Base-by-base conservation (phyloP, 2,888 invertebrate genomes). In the Deilephila elpenor region DNA sequence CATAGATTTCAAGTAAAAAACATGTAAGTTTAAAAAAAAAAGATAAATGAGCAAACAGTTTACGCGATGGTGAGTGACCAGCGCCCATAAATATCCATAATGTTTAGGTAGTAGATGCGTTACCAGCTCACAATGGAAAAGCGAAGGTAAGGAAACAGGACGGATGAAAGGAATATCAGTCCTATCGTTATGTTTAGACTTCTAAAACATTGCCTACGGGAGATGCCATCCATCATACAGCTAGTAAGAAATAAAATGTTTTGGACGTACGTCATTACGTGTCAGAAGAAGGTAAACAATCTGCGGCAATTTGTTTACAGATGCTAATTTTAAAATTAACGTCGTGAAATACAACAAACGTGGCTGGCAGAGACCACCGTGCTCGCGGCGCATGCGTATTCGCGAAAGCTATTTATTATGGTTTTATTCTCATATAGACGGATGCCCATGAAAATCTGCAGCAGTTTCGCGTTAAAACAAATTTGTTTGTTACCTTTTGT, bases 271-370 rank as follows among this genome's bases (percentile, higher is more conserved):
- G 77, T 80, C 83, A 84, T 88, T 86, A 86, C 87, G 85, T 84
- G 88, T 85, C 86, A 84, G 85, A 82, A 80, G 81, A 78, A 82
- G 81, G 87, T 82, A 84, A 90, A 88, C 86, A 86, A 89, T 92
- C 89, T 86, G 81, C 88, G 84, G 86, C 87, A 90, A 90, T 91
- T 89, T 89, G 91, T 93, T 91, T 91, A 87, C 89, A 79, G 85
- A 91, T 89, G 92, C 91, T 91, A 92, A 94, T 94, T 93, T 94
- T 93, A 91, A 93, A 93, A 93, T 93, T 90, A 91, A 92, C 92
- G 86, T 92, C 90, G 88, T 89, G 90, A 89, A 91, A 88, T 92
- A 89, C 89, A 89, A 91, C 91, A 93, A 93, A 93, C 94, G 93
- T 93, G 93, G 92, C 81, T 86, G 78, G 80, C 78, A 78, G 79